These are phyloP conservation scores for Zaprionus inermis DNA, from an alignment of 1,140 invertebrate genomes.

Conservation along the genomic window DNA sequence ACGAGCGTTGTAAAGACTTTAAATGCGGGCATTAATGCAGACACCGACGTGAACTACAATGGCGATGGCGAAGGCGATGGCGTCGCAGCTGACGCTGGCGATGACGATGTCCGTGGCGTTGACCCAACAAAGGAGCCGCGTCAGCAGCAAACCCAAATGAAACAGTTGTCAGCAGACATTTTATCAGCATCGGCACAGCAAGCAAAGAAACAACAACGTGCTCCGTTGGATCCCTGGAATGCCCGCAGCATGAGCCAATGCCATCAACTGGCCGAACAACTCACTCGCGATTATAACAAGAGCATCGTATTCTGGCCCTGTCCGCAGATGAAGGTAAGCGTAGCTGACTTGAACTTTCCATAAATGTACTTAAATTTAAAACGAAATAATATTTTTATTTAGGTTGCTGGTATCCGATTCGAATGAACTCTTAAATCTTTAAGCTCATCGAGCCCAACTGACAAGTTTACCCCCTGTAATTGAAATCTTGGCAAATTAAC, in stretches of 20 bases:
- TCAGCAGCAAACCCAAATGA: slow-evolving; percentile 59
- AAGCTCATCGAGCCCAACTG: no score
- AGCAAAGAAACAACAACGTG: slow-evolving; percentile 29
- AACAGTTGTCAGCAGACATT: slow-evolving; percentile 51
- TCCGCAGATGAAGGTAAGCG: slow-evolving; percentile 82
- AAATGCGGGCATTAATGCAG: slow-evolving; percentile 80
- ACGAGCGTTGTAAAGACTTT: slow-evolving; percentile 82
- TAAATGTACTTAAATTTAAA: not conserved
- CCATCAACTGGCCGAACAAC: slow-evolving; percentile 72
- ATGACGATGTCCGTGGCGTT: slow-evolving; percentile 33
- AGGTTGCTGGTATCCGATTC: no score
- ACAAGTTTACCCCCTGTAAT: no score
- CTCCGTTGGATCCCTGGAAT: slow-evolving; percentile 27
- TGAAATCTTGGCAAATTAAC: not conserved
- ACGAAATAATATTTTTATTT: not conserved
- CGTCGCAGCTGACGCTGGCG: not conserved
- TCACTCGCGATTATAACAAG: slow-evolving; percentile 78
- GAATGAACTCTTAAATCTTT: no score
- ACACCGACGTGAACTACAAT: slow-evolving; percentile 55
- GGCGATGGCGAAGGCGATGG: slow-evolving; percentile 26
- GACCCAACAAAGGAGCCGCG: slow-evolving; percentile 59
- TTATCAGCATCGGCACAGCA: slow-evolving; percentile 45
- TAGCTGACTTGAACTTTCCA: no score
- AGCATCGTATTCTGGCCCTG: slow-evolving; percentile 82
- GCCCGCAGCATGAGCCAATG: slow-evolving; percentile 69